Percentiles rank a stretch among this genome's conserved stretches.
These are phyloP conservation scores for Caenorhabditis panamensis DNA, from an alignment of 2,888 invertebrate genomes.

Conservation along the genomic window DNA sequence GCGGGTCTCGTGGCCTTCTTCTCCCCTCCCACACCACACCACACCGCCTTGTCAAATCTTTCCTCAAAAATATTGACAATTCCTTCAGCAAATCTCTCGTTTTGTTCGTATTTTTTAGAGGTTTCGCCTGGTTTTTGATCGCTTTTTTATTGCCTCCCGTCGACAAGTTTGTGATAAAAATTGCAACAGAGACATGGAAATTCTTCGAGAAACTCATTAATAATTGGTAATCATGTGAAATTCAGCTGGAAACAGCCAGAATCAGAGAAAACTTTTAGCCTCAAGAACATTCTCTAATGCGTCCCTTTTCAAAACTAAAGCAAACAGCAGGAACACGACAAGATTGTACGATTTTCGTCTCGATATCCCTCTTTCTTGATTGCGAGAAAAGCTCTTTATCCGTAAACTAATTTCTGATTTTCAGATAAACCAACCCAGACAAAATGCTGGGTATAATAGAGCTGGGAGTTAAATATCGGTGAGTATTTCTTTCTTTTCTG, in stretches of 20 bases:
- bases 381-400: too few species aligned
- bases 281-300: too few species aligned
- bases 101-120: background rate
- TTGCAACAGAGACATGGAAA: background rate
- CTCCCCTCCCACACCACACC: background rate
- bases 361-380: too few species aligned
- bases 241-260: too few species aligned
- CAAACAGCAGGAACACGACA: too few species aligned
- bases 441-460: slow-evolving; percentile 18
- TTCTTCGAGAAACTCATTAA: background rate
- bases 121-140: background rate
- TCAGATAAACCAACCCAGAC: background rate
- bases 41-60: slow-evolving; percentile 38
- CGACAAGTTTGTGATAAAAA: background rate
- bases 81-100: background rate
- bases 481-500: background rate
- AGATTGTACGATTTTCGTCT: too few species aligned
- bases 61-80: slow-evolving; percentile 52
- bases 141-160: background rate
- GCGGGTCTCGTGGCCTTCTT: slow-evolving; percentile 13
- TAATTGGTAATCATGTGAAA: background rate
- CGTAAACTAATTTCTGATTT: background rate
- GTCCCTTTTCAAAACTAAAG: too few species aligned
- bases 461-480: slow-evolving; percentile 15
- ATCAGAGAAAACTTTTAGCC: too few species aligned